Evolutionary conservation across 2,888 invertebrate species (phyloP).

Genomic region (Sarcophaga rosellei): DNA sequence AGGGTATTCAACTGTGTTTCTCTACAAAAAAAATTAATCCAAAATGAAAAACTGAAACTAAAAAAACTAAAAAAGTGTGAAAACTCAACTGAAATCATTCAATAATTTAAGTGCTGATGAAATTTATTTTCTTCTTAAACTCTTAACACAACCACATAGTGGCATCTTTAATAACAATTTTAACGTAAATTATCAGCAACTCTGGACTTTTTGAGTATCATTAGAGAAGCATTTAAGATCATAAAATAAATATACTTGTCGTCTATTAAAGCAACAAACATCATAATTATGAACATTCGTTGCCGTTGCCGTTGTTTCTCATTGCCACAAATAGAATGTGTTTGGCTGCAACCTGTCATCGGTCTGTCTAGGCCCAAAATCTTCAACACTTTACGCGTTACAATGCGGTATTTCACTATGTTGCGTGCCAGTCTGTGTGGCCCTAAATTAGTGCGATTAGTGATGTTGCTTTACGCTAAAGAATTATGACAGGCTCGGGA

Average conservation of each 20-base stretch:
- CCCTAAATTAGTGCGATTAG: conserved; percentile 44
- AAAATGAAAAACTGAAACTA: background rate
- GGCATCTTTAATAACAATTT: conserved; percentile 39
- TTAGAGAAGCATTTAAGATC: conserved; percentile 76
- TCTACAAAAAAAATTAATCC: background rate
- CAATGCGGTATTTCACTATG: conserved; percentile 15
- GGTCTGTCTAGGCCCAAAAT: conserved; percentile 25
- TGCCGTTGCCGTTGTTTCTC: conserved; percentile 39
- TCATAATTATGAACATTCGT: conserved; percentile 7
- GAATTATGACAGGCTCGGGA: conserved; percentile 73
- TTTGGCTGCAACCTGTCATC: conserved; percentile 39
- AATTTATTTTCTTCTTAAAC: background rate
- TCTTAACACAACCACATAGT: background rate
- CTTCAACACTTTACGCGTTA: conserved; percentile 37
- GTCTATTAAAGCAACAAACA: conserved; percentile 70
- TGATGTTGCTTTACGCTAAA: conserved; percentile 46
- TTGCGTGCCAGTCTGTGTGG: conserved; percentile 40
- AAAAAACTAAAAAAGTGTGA: conserved; percentile 33
- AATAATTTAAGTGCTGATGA: conserved; percentile 56
- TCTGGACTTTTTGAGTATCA: conserved; percentile 71
- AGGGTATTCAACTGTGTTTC: background rate
- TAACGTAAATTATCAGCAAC: conserved; percentile 57
- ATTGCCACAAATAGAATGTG: background rate
- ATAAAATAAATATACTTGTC: conserved; percentile 79
- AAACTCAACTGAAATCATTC: conserved; percentile 45